A percentile compares a stretch with the other conserved stretches of the same genome.
These are phyloP conservation scores for Pteruthius melanotis DNA, from an alignment of 2,113 vertebrate genomes.

Conservation along the genomic window DNA sequence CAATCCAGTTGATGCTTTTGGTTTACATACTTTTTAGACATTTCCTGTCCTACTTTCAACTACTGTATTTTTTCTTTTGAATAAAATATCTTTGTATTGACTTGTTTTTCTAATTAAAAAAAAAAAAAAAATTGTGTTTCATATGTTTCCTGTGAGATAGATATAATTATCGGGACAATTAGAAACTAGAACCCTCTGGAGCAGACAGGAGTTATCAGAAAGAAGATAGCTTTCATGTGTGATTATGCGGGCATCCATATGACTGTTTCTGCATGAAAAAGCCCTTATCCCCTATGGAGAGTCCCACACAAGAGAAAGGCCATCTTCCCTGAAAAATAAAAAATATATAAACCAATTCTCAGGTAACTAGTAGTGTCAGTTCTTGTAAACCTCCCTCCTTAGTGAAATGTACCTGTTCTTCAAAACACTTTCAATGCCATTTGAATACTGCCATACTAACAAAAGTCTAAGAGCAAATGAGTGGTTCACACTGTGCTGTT, in stretches of 20 bases:
- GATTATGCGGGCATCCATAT: background rate
- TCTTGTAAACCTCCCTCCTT: background rate
- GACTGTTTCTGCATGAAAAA: background rate
- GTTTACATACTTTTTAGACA: background rate
- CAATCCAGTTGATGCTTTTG: background rate
- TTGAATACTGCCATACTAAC: background rate
- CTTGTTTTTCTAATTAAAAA: background rate
- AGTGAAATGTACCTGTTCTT: background rate
- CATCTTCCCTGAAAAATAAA: background rate
- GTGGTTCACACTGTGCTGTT: background rate
- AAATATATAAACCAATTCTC: background rate
- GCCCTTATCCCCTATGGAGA: background rate
- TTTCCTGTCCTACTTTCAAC: background rate
- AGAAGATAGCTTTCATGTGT: background rate
- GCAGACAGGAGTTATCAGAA: background rate
- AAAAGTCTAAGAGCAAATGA: background rate
- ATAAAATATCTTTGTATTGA: background rate
- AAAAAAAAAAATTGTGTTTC: background rate
- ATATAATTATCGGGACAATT: background rate
- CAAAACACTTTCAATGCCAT: background rate
- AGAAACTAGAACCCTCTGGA: background rate
- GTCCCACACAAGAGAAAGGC: background rate
- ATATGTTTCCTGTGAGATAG: background rate
- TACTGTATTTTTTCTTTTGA: background rate
- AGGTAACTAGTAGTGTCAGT: background rate